These are phyloP conservation scores for Andrena chrysosceles DNA, from an alignment of 2,888 invertebrate species.

Conservation along the genomic window DNA sequence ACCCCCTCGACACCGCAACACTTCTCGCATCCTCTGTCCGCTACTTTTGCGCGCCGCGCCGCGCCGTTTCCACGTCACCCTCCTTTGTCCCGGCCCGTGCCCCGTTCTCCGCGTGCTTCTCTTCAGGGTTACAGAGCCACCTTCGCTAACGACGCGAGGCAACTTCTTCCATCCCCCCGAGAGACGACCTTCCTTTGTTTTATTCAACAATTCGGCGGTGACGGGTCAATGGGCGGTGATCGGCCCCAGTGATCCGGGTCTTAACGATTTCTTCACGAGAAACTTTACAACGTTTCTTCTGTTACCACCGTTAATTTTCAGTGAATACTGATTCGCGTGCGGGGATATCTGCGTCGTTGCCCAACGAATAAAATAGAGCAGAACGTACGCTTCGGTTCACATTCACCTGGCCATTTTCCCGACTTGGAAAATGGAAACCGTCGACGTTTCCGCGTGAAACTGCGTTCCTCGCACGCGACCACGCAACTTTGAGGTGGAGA, in stretches of 20 bases:
- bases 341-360: constrained; percentile 20
- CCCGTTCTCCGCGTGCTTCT: neutral
- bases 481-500: neutral
- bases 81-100: neutral
- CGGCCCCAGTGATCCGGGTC: neutral
- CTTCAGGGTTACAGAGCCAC: constrained; percentile 7
- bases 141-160: neutral
- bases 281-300: neutral
- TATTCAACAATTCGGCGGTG: neutral
- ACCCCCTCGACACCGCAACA: constrained; percentile 35
- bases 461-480: neutral
- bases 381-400: constrained; percentile 14
- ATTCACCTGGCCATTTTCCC: constrained; percentile 36
- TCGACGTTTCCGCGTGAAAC: constrained; percentile 35
- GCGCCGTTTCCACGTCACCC: constrained; percentile 25
- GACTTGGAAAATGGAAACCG: constrained; percentile 43
- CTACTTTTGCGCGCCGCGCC: neutral
- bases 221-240: constrained; percentile 18
- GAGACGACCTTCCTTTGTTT: neutral
- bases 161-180: neutral
- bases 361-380: constrained; percentile 38
- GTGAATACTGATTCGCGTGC: constrained; percentile 29
- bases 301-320: neutral
- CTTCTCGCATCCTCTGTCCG: constrained; percentile 11
- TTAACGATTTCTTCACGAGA: too few species aligned